Base-by-base conservation (phyloP, 2,888 invertebrate species). In the Drosophila fulvimacula region DNA sequence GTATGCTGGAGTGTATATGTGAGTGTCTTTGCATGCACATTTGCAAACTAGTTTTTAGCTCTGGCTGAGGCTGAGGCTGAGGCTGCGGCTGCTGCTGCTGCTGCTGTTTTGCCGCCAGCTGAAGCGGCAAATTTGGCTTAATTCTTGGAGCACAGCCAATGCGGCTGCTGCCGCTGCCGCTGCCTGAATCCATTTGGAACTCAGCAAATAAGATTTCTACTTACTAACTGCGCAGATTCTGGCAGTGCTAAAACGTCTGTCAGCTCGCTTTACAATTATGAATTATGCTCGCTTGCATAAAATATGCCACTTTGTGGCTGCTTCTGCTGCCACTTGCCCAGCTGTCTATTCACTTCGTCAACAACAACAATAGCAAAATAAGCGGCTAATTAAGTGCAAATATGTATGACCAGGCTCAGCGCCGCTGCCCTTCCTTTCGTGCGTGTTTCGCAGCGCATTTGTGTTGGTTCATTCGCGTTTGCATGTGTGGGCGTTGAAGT, bases 51-150 rank as follows among this genome's bases (percentile, higher is more conserved):
- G 73, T 85, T 84, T 83, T 62, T 64, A 68, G 69, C 73, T 73
- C 34, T 65, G 68, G 69, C 17, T n/a, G 17, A 10, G 39, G 19
- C 72, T 73, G 49, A 67, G 24, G 67, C 68, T 30, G 24, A 2
- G 24, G 24, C 24, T 24, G 24, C 24, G 2, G 27, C 27, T 30
- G 24, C 24, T 24, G 39, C 72, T 73, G 49, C 71, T 19, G 68
- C 68, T 62, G 67, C 66, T 61, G 61, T 65, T 68, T 68, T 51
- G 76, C 74, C 67, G 73, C 61, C 79, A 84, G 82, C 73, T 79
- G 79, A 85, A 84, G 85, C 85, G 86, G 84, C 77, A 85, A 82
- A 86, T 85, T 85, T 86, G 86, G 81, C 82, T 85, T 86, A 84
- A 82, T 84, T 85, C 79, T 81, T 69, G 55, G 64, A 56, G 61